Evolutionary conservation across 2,113 vertebrate species (phyloP).

Genomic region (Formicarius rufipectus): DNA sequence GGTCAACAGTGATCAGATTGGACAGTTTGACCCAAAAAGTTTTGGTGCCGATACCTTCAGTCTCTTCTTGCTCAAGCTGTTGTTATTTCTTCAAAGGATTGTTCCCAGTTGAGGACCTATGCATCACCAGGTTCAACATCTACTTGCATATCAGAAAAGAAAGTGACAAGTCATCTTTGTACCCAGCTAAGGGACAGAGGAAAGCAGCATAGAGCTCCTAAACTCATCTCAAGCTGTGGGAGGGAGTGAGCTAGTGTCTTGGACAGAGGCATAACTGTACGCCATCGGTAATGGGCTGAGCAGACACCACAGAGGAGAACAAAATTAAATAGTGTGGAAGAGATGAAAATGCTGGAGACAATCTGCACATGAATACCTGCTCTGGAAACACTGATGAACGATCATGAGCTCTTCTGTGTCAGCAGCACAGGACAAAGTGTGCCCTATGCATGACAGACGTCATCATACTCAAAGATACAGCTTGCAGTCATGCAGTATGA

Average conservation of each 20-base stretch:
- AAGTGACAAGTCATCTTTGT: not conserved
- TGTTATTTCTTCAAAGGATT: not conserved
- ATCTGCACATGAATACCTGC: not conserved
- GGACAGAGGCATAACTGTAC: accelerated
- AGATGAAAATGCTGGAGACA: not conserved
- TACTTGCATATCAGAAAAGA: not conserved
- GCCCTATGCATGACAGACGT: accelerated
- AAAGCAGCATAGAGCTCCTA: not conserved
- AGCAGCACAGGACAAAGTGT: not conserved
- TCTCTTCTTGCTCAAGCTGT: not conserved
- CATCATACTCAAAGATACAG: not conserved
- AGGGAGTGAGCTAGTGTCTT: not conserved
- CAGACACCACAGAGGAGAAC: not conserved
- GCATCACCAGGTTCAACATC: not conserved
- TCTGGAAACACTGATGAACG: not conserved
- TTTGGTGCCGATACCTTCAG: not conserved
- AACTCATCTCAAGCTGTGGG: not conserved
- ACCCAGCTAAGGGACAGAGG: not conserved
- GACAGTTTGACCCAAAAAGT: not conserved
- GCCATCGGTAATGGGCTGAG: not conserved
- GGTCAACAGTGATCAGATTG: not conserved
- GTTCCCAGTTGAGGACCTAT: not conserved
- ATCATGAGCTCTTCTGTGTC: not conserved
- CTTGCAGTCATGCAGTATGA: not conserved
- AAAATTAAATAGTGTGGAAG: not conserved